phyloP scores from a whole-genome alignment of 2,888 invertebrate genomes.

The Dugesia japonica region DNA sequence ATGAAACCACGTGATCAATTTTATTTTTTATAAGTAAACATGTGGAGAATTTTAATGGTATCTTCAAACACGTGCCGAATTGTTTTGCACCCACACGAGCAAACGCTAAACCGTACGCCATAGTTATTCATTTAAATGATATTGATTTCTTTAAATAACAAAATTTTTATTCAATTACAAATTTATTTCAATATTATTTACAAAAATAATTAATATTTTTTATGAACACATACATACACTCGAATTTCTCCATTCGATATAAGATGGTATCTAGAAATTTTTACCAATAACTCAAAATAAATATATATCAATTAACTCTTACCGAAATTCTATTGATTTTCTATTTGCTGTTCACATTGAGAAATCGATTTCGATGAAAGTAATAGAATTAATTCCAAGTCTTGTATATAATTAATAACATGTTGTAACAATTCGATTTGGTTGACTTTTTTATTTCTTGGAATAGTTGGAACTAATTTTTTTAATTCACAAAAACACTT shows the following conservation, averaged over 20 bases:
- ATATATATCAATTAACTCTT: neutral
- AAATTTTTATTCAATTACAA: neutral
- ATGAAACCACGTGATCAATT: neutral
- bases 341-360: neutral
- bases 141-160: neutral
- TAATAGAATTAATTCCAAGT: neutral
- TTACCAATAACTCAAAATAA: neutral
- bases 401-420: slow-evolving; percentile 20
- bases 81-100: neutral
- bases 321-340: too few relatives aligned
- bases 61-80: neutral
- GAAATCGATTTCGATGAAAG: slow-evolving; percentile 10
- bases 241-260: neutral
- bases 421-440: neutral
- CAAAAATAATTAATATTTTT: neutral
- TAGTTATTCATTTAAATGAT: neutral
- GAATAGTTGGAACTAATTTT: slow-evolving; percentile 4
- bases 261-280: neutral
- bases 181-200: neutral
- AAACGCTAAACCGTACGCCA: neutral
- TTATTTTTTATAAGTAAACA: neutral
- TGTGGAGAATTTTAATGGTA: neutral
- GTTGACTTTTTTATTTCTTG: neutral
- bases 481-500: neutral
- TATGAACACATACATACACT: neutral